These are phyloP conservation scores for Drosophila pachea DNA, from an alignment of 1,140 invertebrate genomes.

Conservation along the genomic window DNA sequence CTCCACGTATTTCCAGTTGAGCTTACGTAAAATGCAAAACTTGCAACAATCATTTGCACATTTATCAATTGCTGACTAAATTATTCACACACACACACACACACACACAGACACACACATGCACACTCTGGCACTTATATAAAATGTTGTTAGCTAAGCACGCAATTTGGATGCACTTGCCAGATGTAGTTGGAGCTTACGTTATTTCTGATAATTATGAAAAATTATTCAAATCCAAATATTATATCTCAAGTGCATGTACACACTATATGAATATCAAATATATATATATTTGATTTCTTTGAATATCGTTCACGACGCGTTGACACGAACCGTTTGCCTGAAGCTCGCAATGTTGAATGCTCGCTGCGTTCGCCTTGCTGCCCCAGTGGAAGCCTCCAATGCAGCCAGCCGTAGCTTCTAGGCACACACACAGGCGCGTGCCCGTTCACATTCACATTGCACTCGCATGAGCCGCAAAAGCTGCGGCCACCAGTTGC, in stretches of 20 bases:
- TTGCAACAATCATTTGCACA: conserved; percentile 42
- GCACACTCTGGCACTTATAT: conserved; percentile 1
- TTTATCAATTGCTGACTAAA: conserved; percentile 30
- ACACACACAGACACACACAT: neutral
- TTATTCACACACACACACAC: conserved; percentile 20
- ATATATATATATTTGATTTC: conserved; percentile 1
- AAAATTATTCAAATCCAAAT: no score
- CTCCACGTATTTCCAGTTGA: conserved; percentile 22
- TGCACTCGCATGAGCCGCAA: conserved; percentile 42
- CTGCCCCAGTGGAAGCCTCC: conserved; percentile 12
- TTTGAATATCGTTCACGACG: conserved; percentile 6
- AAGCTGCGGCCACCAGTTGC: conserved; percentile 41
- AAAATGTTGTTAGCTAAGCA: conserved; percentile 5
- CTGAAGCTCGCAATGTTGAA: conserved; percentile 50
- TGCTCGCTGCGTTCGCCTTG: conserved; percentile 37
- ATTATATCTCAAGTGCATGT: neutral
- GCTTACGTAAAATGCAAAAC: conserved; percentile 54
- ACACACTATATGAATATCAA: neutral
- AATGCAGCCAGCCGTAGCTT: conserved; percentile 39
- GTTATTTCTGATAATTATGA: neutral
- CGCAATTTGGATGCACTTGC: neutral
- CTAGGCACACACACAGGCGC: conserved; percentile 26
- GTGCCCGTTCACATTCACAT: conserved; percentile 39
- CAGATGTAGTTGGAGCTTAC: neutral
- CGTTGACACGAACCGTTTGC: conserved; percentile 49